phyloP scores from a whole-genome alignment of 2,888 invertebrate genomes.

The Bimastos eiseni region DNA sequence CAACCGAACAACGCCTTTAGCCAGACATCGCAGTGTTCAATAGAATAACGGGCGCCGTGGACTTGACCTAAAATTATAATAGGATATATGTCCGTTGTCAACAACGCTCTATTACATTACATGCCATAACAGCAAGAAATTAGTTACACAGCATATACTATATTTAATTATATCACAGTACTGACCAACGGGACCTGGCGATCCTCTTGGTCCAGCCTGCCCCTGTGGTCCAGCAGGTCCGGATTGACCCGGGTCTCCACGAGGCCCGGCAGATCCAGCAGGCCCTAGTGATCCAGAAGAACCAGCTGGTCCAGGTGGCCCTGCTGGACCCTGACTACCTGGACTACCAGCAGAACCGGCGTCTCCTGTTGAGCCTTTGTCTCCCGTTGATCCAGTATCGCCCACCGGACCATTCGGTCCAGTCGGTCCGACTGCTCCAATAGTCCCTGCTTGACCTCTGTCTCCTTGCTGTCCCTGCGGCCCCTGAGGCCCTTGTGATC shows the following conservation, averaged over 20 bases:
- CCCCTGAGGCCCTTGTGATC: slow-evolving; percentile 39
- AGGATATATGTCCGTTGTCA: no score
- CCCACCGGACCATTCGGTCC: slow-evolving; percentile 32
- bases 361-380: slow-evolving; percentile 36
- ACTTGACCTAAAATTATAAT: no score
- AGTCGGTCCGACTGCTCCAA: slow-evolving; percentile 36
- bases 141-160: neutral
- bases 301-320: slow-evolving; percentile 39
- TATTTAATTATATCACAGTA: slow-evolving; percentile 15
- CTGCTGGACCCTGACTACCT: slow-evolving; percentile 38
- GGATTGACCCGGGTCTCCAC: slow-evolving; percentile 36
- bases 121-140: neutral
- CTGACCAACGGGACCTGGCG: slow-evolving; percentile 34
- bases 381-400: slow-evolving; percentile 34
- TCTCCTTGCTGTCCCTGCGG: slow-evolving; percentile 37
- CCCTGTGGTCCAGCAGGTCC: slow-evolving; percentile 36
- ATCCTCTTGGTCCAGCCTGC: slow-evolving; percentile 32
- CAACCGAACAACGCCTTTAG: no score
- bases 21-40: no score
- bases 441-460: slow-evolving; percentile 31
- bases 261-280: slow-evolving; percentile 24
- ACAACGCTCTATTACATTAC: no score
- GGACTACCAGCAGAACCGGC: slow-evolving; percentile 37
- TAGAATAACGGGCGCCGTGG: no score
- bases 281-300: slow-evolving; percentile 34